Conservation (phyloP, 2,113 vertebrate genomes). For the Scortum barcoo region DNA sequence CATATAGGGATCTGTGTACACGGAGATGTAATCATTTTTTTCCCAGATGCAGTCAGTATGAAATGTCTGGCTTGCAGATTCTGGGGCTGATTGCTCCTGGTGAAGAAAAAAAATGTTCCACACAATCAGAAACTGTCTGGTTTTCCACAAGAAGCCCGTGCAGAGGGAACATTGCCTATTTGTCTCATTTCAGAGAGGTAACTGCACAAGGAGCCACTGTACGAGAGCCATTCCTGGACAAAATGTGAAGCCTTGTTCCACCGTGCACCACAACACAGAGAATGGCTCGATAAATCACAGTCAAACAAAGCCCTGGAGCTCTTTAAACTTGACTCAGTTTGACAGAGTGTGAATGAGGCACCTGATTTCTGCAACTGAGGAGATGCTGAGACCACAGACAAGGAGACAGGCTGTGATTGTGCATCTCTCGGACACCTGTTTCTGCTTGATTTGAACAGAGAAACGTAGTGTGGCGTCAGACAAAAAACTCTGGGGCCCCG, state of each 20-base stretch:
- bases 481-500: conserved; percentile 55
- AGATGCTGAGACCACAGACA: not conserved
- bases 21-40: conserved; percentile 24
- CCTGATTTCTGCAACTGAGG: conserved; percentile 46
- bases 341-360: conserved; percentile 55
- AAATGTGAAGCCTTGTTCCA: conserved; percentile 55
- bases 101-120: conserved; percentile 21
- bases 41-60: not conserved
- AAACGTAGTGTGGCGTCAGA: conserved; percentile 14
- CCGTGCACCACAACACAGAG: not conserved
- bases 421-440: conserved; percentile 58
- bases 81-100: conserved; percentile 22
- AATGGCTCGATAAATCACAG: conserved; percentile 32
- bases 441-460: conserved; percentile 20
- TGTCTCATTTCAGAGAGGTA: conserved; percentile 41
- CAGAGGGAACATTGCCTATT: conserved; percentile 41
- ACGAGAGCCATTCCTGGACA: conserved; percentile 16
- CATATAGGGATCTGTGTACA: not conserved
- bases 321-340: conserved; percentile 28
- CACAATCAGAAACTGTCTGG: conserved; percentile 50
- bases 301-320: conserved; percentile 38
- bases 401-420: conserved; percentile 65
- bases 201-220: conserved; percentile 63
- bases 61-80: conserved; percentile 44
- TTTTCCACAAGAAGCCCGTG: not conserved